Evolutionary conservation across 30 jellyfish, hydroid and myxozoan species (phyloP).

Genomic region (Nemopilema nomurai): DNA sequence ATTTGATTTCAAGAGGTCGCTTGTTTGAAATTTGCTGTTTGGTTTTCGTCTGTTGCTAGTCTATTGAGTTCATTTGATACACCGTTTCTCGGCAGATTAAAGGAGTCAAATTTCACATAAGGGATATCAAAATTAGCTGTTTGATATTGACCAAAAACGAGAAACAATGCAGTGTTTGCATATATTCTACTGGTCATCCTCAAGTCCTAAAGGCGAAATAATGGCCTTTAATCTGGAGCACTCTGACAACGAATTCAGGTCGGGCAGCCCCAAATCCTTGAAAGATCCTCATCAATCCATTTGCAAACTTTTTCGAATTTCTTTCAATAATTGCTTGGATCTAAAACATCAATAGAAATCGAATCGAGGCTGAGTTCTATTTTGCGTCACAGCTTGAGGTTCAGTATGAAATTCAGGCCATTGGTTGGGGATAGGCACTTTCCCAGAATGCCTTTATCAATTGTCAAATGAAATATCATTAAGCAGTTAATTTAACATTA

Average conservation of each 20-base stretch:
- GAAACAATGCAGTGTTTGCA: constrained; percentile 20
- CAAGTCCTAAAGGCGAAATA: constrained; percentile 28
- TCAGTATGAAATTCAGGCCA: neutral
- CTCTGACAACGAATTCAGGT: constrained; percentile 13
- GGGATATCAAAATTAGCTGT: neutral
- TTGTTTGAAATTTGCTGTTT: neutral
- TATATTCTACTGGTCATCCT: neutral
- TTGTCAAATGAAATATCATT: neutral
- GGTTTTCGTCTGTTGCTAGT: neutral
- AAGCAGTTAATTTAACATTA: neutral
- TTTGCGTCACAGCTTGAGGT: neutral
- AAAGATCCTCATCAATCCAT: constrained; percentile 22
- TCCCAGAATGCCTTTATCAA: no score
- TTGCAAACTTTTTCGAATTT: constrained; percentile 14
- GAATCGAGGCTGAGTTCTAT: constrained; percentile 18
- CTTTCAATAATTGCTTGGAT: constrained; percentile 17
- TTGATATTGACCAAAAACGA: neutral
- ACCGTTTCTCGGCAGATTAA: neutral
- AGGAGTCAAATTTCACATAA: neutral
- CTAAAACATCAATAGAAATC: neutral
- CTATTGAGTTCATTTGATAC: neutral
- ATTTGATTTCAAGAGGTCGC: neutral
- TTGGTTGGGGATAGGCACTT: no score
- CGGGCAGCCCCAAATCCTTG: constrained; percentile 10
- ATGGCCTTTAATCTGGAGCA: constrained; percentile 34